Percentiles rank a stretch among this genome's conserved stretches.
Evolutionary conservation across 2,797 vertebrate genomes (phyloP).

Genomic region (Acrossocheilus fasciatus): DNA sequence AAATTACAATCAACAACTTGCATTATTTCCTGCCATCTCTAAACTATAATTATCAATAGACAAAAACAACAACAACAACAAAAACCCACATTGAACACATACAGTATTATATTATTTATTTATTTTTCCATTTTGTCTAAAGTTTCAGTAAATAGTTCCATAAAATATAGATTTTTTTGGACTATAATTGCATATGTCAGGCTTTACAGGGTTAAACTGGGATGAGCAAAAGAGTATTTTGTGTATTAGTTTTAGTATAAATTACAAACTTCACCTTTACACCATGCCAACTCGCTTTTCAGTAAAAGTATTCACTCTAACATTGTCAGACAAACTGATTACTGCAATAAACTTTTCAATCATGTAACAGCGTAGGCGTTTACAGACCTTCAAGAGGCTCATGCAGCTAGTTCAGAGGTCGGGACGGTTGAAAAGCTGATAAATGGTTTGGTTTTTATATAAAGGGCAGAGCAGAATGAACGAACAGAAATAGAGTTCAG

Average conservation of each 20-base stretch:
- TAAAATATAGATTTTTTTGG: background rate
- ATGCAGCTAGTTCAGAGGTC: constrained; percentile 3
- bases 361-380: background rate
- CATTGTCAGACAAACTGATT: background rate
- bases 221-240: background rate
- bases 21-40: background rate
- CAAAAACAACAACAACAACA: background rate
- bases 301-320: background rate
- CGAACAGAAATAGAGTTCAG: constrained; percentile 1
- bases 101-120: background rate
- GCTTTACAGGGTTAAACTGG: no score
- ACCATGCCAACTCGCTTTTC: background rate
- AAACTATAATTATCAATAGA: background rate
- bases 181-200: no score
- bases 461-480: constrained; percentile 30
- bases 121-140: background rate
- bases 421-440: background rate
- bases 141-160: background rate
- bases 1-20: background rate
- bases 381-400: background rate
- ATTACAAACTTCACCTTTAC: background rate
- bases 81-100: background rate
- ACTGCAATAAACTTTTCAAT: background rate
- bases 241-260: background rate
- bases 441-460: constrained; percentile 35